Conservation (phyloP, 2,797 vertebrate genomes). For the Alca torda region DNA sequence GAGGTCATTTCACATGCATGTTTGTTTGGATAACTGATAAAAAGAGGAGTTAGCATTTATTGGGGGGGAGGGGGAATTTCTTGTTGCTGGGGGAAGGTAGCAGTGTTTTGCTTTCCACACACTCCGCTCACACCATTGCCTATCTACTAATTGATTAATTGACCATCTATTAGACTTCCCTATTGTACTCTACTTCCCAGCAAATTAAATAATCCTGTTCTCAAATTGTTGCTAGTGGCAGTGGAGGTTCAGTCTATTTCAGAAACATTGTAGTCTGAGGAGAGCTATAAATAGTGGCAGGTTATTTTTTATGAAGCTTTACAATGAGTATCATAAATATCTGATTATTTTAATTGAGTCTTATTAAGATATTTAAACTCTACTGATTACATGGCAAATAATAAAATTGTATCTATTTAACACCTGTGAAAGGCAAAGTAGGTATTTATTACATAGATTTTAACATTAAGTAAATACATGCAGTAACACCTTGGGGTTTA, state of each 20-base stretch:
- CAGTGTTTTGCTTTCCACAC: neutral
- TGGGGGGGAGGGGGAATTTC: neutral
- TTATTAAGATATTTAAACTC: constrained; percentile 66
- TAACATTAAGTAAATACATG: constrained; percentile 42
- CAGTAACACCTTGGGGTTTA: neutral
- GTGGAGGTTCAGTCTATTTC: neutral
- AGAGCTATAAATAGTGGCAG: constrained; percentile 9
- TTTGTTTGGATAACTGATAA: neutral
- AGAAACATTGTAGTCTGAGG: neutral
- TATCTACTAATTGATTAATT: constrained; percentile 15
- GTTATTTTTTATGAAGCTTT: constrained; percentile 29
- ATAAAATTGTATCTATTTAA: constrained; percentile 59
- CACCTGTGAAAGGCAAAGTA: constrained; percentile 25
- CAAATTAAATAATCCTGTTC: constrained; percentile 33
- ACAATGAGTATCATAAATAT: constrained; percentile 61
- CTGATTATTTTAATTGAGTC: constrained; percentile 60
- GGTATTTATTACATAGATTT: constrained; percentile 26
- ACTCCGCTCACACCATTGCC: neutral
- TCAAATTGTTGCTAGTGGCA: neutral
- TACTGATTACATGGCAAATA: constrained; percentile 45
- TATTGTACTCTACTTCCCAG: neutral
- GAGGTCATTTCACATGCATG: neutral
- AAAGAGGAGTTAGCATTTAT: neutral
- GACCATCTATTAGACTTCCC: neutral
- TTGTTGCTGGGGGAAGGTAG: neutral